Evolutionary conservation across 2,797 vertebrate species (phyloP), one percentile per base, ranked within the genome.

Genomic region (Crypturellus tataupa): DNA sequence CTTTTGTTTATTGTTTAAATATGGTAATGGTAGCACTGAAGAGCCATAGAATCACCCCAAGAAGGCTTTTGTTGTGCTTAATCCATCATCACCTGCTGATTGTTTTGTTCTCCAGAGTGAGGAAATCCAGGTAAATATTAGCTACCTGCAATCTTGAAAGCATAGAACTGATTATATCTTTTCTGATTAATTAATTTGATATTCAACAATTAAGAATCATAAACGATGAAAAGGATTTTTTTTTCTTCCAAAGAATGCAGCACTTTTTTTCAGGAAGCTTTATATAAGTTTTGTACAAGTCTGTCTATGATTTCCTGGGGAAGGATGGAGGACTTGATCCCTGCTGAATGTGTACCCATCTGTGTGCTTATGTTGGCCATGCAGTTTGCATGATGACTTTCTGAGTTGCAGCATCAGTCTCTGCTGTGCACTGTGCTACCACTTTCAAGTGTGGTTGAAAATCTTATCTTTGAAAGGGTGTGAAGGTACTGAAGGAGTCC

Each of bases 381-480:
- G 70, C 37, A 42, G 37, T 55, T 67, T 75, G 3, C 16, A 14
- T 3, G 10, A 3, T 42, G 13, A 21, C 40, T 81, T 85, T 81
- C 55, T 69, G 24, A 56, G 55, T 12, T 67, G 69, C 42, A 51
- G 31, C 3, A 9, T 37, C 60, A 68, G 69, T 77, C 55, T 75
- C 78, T n/a, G 70, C 17, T 5, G 13, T 42, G 40, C 40, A 15
- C 10, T 42, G 40, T 15, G 13, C 40, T 42, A 14, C 40, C 40
- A 11, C 15, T 42, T 42, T 42, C 40, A 42, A 96, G 42, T 91
- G 90, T 96, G 62, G 90, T 42, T 70, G 60, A 21, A 18, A 81
- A 87, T 25, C 68, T 59, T 82, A 62, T 93, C 56, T 47, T 63
- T 72, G 56, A 78, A 77, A 78, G 29, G n/a, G 27, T 79, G 37